A percentile compares a stretch with the other conserved stretches of the same genome.
phyloP scores from a whole-genome alignment of 2,113 vertebrate species.

The Oenanthe oenanthe region DNA sequence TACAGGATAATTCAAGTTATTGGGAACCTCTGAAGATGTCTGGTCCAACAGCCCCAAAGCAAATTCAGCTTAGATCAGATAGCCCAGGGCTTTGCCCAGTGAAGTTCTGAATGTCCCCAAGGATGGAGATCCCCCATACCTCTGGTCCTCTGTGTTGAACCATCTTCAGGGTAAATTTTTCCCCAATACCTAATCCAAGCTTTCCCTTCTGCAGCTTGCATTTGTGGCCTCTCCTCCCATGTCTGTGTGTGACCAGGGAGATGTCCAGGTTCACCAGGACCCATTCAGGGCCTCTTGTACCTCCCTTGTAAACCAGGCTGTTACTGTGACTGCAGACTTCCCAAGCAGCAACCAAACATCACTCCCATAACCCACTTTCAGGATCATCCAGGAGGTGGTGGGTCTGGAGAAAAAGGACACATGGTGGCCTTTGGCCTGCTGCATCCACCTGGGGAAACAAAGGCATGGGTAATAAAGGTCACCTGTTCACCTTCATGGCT shows the following conservation, averaged over 20 bases:
- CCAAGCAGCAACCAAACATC: neutral
- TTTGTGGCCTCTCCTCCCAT: accelerated
- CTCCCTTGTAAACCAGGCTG: neutral
- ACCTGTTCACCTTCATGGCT: neutral
- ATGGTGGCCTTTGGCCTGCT: neutral
- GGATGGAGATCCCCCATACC: neutral
- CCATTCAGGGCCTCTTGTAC: neutral
- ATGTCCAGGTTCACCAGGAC: neutral
- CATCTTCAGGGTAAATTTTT: neutral
- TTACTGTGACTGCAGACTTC: neutral
- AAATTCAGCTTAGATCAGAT: neutral
- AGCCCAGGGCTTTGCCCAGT: neutral
- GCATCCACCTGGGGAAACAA: neutral
- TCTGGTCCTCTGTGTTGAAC: neutral
- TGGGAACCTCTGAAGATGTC: neutral
- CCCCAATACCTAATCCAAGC: neutral
- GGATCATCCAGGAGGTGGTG: neutral
- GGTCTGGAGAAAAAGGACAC: neutral
- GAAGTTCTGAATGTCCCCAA: neutral
- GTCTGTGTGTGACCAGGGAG: neutral
- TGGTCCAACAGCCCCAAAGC: neutral
- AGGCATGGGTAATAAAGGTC: neutral
- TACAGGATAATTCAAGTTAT: neutral
- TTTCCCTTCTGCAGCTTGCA: neutral
- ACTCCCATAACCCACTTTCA: neutral